Evolutionary conservation across 2,797 vertebrate genomes (phyloP), one percentile per base, ranked within the genome.

Genomic region (Menidia menidia): DNA sequence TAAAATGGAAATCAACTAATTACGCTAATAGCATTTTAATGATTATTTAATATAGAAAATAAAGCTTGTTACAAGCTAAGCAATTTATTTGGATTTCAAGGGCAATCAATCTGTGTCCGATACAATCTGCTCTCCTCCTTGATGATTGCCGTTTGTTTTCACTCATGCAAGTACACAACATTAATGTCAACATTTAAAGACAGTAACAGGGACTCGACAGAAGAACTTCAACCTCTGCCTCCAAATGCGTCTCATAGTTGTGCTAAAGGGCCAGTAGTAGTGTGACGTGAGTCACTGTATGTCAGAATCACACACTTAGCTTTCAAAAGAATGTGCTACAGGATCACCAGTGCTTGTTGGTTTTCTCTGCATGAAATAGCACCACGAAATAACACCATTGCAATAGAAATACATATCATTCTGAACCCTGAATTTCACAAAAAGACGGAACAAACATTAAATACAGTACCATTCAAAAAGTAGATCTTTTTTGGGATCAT

Each of bases 1-100:
- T 71, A 71, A 78, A 88, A 87, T 85, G 82, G 78, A 89, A 90
- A 86, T 88, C 71, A 59, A 65, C 83, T 88, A 90, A 89, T 86
- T 87, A 78, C 50, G 1, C 75, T 90, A 88, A 90, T 88, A 81
- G 80, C 70, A 74, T 88, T 87, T 92, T 89, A 89, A 92, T 84
- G 77, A 77, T 90, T 84, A 89, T 89, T 87, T 90, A 88, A 90
- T 90, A 81, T 84, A 68, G 81, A 86, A 92, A 90, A 88, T 89
- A 88, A 87, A 86, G 80, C 80, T 86, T 88, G 80, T 90, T 89
- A 89, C 83, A 82, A 88, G 88, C 70, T 64, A 64, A 82, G 78
- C 80, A 79, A 83, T 89, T 87, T 80, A 82, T 68, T 68, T 69
- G 73, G 68, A 89, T 89, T 89, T 90, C 90, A 92, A 89, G 89